Base-by-base conservation (phyloP, 2,113 vertebrate species). In the Poeciliopsis turrubarensis region DNA sequence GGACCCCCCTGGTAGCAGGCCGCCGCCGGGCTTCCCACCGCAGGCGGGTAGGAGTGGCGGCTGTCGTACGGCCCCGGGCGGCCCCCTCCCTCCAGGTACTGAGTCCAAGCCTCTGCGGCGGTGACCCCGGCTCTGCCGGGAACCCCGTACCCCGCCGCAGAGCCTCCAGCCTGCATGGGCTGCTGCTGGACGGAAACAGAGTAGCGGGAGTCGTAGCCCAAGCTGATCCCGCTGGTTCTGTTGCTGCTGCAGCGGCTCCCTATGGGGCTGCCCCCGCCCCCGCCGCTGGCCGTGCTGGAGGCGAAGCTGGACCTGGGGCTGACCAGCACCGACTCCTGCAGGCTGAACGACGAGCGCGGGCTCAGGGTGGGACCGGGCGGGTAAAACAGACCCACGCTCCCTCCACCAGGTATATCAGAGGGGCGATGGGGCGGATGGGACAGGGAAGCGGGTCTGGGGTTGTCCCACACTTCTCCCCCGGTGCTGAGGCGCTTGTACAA, bases 201-300 rank as follows among this genome's bases (percentile, higher is more conserved):
- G 77, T 95, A 94, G 34, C 95, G 92, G 0, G 93, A 94, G 90
- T 96, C 96, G 6, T 96, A 97, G 76, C 96, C 96, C 82, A 96
- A 92, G 83, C 96, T 96, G 90, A 96, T 96, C 75, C 96, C 96
- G 3, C 95, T 96, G 84, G 95, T 97, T 3, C 96, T 92, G 81
- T 96, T 96, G 92, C 96, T 96, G 92, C 95, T 96, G 86, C 93
- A 96, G 82, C 93, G 93, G 84, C 95, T 94, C 62, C 94, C 94
- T 86, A 96, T 95, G 31, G 95, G 95, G 57, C 95, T 96, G 0
- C 94, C 94, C 0, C 95, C 95, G 5, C 95, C 95, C 0, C 95
- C 95, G 0, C 95, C 95, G 15, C 95, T 96, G 70, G 95, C 95
- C 0, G 95, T 95, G 89, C 95, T 96, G 88, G 95, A 96, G 72